Evolutionary conservation across 2,888 invertebrate genomes (phyloP).

Genomic region (Lysandra coridon): DNA sequence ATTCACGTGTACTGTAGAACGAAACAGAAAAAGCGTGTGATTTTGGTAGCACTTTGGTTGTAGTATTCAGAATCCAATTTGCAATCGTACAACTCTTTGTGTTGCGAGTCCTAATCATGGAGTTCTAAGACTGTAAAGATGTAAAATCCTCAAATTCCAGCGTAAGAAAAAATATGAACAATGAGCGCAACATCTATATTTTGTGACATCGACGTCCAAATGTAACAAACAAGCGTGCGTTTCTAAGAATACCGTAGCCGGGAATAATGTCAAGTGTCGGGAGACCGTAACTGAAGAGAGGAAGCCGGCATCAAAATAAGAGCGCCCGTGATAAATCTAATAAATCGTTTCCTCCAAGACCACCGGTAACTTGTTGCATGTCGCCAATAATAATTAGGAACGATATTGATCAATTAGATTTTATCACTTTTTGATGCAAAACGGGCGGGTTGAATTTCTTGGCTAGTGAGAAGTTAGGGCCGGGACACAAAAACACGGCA

Average conservation of each 20-base stretch:
- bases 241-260: conserved; percentile 58
- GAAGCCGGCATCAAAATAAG: conserved; percentile 62
- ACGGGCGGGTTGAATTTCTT: no score
- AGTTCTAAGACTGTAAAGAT: background rate
- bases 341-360: conserved; percentile 47
- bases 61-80: no score
- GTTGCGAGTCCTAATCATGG: no score
- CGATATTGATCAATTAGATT: background rate
- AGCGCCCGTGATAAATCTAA: conserved; percentile 53
- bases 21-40: no score
- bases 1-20: no score
- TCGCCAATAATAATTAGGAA: background rate
- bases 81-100: no score
- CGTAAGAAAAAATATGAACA: background rate
- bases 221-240: conserved; percentile 40
- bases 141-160: background rate
- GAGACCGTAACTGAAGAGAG: conserved; percentile 56
- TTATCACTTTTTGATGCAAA: no score
- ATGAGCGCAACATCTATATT: background rate
- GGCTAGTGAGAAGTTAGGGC: no score
- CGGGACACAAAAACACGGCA: no score
- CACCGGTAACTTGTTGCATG: conserved; percentile 33
- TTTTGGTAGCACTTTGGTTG: no score
- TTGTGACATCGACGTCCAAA: background rate
- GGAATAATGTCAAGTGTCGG: conserved; percentile 60